Evolutionary conservation across 2,888 invertebrate genomes (phyloP).

Genomic region (Eupithecia subfuscata): DNA sequence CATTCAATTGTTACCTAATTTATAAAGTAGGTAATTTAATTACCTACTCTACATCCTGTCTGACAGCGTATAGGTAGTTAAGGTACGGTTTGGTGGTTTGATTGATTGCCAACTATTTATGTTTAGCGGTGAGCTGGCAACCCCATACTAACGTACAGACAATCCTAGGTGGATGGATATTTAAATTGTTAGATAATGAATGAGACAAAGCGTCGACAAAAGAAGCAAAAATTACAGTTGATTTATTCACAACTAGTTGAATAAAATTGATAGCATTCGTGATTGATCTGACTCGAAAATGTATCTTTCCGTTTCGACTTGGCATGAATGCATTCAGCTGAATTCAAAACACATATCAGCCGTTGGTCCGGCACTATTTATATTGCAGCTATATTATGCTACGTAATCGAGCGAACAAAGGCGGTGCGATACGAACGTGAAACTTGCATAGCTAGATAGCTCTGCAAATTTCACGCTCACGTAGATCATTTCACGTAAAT

Average conservation of each 20-base stretch:
- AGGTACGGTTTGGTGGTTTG: conserved; percentile 51
- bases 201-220: background rate
- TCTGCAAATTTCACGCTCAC: too few relatives aligned
- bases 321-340: conserved; percentile 13
- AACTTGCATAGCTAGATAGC: conserved; percentile 20
- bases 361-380: conserved; percentile 12
- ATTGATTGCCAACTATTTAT: conserved; percentile 60
- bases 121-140: background rate
- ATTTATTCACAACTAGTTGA: conserved; percentile 4
- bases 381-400: conserved; percentile 18
- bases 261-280: conserved; percentile 3
- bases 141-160: background rate
- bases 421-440: conserved; percentile 47
- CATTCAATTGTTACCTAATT: background rate
- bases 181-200: background rate
- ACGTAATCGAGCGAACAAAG: conserved; percentile 30
- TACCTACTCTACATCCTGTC: background rate
- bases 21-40: background rate
- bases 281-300: conserved; percentile 8
- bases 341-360: conserved; percentile 12
- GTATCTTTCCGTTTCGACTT: conserved; percentile 6
- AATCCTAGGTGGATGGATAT: background rate
- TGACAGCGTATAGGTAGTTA: background rate
- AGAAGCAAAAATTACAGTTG: conserved; percentile 1
- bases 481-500: too few relatives aligned